These are phyloP conservation scores for Sparidentex hasta DNA, from an alignment of 2,797 vertebrate genomes.

Conservation along the genomic window DNA sequence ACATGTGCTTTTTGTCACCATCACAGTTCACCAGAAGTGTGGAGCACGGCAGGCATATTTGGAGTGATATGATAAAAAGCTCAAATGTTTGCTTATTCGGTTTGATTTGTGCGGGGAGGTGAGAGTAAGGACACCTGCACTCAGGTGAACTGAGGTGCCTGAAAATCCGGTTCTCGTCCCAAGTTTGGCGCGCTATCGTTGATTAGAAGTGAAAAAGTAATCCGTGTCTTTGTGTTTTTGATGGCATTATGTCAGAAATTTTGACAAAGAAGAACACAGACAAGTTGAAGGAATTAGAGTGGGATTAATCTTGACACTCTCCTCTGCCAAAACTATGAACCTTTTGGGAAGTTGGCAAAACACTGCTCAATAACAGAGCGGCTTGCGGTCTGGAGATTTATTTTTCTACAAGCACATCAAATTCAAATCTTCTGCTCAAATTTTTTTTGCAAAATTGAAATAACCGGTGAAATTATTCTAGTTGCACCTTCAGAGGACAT, in stretches of 20 bases:
- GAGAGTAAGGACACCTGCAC: slow-evolving; percentile 10
- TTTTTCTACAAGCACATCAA: not conserved
- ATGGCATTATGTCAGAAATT: slow-evolving; percentile 2
- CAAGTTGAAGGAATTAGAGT: not conserved
- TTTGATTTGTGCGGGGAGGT: slow-evolving; percentile 24
- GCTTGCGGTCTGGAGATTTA: slow-evolving; percentile 3
- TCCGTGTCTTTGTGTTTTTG: slow-evolving; percentile 1
- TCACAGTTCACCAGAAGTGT: slow-evolving; percentile 12
- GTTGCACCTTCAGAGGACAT: not conserved
- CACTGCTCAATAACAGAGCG: not conserved
- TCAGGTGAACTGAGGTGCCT: not conserved
- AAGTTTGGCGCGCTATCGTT: not conserved
- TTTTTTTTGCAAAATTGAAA: not conserved
- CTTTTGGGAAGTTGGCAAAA: slow-evolving; percentile 22
- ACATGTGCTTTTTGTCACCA: slow-evolving; percentile 40
- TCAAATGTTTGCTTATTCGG: slow-evolving; percentile 7
- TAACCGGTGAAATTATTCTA: not conserved
- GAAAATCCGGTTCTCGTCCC: not conserved
- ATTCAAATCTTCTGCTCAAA: not conserved
- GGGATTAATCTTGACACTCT: slow-evolving; percentile 30
- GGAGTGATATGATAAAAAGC: not conserved
- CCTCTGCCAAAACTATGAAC: not conserved
- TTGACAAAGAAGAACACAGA: not conserved
- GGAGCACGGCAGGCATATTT: not conserved
- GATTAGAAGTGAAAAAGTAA: not conserved